Percentiles rank a stretch among this genome's conserved stretches.
phyloP scores from a whole-genome alignment of 2,797 vertebrate genomes.

The Pangasius macronema region DNA sequence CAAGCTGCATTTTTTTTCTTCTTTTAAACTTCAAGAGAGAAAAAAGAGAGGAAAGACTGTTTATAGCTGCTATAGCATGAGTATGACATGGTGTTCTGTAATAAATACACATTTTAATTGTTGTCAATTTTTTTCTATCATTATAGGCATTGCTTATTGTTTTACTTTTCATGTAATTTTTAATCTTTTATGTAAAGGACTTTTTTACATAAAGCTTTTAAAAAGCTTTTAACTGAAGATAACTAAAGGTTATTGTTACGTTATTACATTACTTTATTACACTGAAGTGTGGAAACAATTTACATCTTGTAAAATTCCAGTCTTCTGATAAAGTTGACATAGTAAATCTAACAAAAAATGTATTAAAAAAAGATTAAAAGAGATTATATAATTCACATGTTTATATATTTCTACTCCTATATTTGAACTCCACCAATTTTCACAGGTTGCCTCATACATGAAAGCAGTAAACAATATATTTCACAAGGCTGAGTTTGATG shows the following conservation, averaged over 20 bases:
- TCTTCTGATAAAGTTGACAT: not conserved
- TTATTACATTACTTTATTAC: too few relatives aligned
- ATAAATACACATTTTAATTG: not conserved
- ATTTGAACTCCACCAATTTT: not conserved
- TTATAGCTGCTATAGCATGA: not conserved
- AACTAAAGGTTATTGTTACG: too few relatives aligned
- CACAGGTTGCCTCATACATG: slow-evolving; percentile 73
- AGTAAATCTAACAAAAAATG: not conserved
- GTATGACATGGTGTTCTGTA: not conserved
- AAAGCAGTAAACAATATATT: slow-evolving; percentile 78
- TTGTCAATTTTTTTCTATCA: not conserved
- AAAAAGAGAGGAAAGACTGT: not conserved
- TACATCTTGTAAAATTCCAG: not conserved
- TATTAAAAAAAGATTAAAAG: not conserved
- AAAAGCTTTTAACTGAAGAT: not conserved
- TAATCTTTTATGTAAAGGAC: not conserved
- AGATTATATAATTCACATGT: not conserved
- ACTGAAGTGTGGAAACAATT: not conserved
- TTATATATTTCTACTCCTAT: not conserved
- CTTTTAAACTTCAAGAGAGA: not conserved
- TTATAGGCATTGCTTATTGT: too few relatives aligned
- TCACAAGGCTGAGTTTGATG: slow-evolving; percentile 75
- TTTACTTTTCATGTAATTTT: not conserved
- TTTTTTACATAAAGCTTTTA: not conserved
- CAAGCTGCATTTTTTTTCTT: not conserved